Evolutionary conservation across 2,113 vertebrate species (phyloP), one percentile per base, ranked within the genome.

Genomic region (Podarcis raffonei): DNA sequence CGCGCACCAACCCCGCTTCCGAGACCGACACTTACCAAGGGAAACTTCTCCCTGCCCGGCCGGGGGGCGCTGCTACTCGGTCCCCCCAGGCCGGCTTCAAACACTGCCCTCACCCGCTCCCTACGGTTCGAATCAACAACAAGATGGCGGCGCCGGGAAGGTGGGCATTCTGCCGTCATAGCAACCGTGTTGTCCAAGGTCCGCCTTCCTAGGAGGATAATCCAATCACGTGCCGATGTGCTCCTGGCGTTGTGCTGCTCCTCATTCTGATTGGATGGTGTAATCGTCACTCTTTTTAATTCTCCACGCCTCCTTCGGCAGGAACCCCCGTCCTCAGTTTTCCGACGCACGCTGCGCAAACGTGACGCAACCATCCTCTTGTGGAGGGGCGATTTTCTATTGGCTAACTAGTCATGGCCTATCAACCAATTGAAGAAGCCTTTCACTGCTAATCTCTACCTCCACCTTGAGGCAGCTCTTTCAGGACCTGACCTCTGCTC

Each of bases 71-170:
- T 74, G 69, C 92, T 66, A 5, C 89, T 53, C 4, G 88, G 84
- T 83, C 82, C 84, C 48, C 89, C 84, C 69, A 87, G 23, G 25
- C 89, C 5, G 48, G 89, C 62, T 90, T 85, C 1, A 72, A 30
- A 42, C 4, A 59, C 27, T 84, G 35, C 27, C 71, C 53, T 90
- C 91, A 9, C 94, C 89, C 91, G 93, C 94, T 91, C 87, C 87
- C 85, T 0, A 71, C 91, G 79, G 92, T 85, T 86, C 93, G 83
- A 94, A 96, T 96, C 96, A 96, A 96, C 96, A 96, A 96, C 95
- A 96, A 96, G 95, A 96, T 96, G 96, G 95, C 95, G 94, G 93
- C 92, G 1, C 62, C 53, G n/a, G 20, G 35, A 16, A 57, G 93
- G 93, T 79, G 89, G 92, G 20, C 87, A 89, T 66, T 86, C 76